These are phyloP conservation scores for Aporrectodea caliginosa DNA, from an alignment of 1,140 invertebrate species.

Conservation along the genomic window DNA sequence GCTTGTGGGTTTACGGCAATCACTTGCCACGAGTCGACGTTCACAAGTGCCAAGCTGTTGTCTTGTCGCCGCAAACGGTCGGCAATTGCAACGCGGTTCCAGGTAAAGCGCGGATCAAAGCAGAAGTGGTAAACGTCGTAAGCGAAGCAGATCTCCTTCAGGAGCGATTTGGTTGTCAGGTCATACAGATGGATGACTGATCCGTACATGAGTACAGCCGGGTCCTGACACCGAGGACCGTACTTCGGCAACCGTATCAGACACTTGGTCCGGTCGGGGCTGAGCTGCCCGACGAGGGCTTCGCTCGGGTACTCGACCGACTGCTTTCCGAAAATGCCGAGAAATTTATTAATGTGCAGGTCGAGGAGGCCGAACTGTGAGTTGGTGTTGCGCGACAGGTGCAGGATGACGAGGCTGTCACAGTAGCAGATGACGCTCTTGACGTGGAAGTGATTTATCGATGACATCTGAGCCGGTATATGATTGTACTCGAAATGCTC, in stretches of 20 bases:
- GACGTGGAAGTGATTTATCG: conserved; percentile 55
- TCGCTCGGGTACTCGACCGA: conserved; percentile 50
- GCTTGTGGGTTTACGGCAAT: conserved; percentile 43
- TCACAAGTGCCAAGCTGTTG: conserved; percentile 48
- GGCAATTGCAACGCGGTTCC: conserved; percentile 50
- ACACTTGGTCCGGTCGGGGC: conserved; percentile 49
- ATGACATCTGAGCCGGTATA: conserved; percentile 54
- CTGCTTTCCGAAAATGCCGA: conserved; percentile 53
- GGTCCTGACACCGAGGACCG: not conserved
- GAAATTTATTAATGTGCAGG: conserved; percentile 49
- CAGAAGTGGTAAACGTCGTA: conserved; percentile 48
- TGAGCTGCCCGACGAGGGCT: conserved; percentile 49
- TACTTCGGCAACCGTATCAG: conserved; percentile 47
- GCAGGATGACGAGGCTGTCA: conserved; percentile 45
- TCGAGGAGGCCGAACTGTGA: conserved; percentile 54
- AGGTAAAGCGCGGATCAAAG: conserved; percentile 51
- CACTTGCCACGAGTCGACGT: conserved; percentile 42
- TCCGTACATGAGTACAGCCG: not conserved
- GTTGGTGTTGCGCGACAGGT: conserved; percentile 52
- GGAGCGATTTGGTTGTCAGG: conserved; percentile 42
- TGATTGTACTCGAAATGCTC: conserved; percentile 57
- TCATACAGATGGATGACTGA: conserved; percentile 47
- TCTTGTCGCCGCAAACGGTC: conserved; percentile 46
- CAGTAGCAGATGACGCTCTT: conserved; percentile 53
- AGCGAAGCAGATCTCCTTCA: conserved; percentile 43